A percentile compares a stretch with the other conserved stretches of the same genome.
phyloP scores from a whole-genome alignment of 2,888 invertebrate species.

The Ophioninae sp. region DNA sequence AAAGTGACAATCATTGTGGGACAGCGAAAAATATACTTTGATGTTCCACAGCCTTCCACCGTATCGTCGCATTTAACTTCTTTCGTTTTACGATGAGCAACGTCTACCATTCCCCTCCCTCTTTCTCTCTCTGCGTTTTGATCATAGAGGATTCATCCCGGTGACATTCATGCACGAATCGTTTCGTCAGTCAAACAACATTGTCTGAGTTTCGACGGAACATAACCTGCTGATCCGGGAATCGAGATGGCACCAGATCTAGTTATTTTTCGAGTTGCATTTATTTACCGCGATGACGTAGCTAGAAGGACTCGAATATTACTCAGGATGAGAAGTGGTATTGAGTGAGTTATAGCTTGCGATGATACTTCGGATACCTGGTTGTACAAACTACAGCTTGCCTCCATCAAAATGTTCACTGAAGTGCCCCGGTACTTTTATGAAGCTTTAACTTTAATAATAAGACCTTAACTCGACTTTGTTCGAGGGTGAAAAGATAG shows the following conservation, averaged over 20 bases:
- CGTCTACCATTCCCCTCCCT: not conserved
- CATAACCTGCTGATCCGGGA: not conserved
- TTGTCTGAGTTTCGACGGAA: not conserved
- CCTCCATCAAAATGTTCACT: not conserved
- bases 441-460: not conserved
- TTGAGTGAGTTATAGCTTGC: not conserved
- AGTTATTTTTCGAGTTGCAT: not conserved
- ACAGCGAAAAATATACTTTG: conserved; percentile 60
- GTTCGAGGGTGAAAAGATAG: not conserved
- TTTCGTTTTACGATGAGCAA: conserved; percentile 27
- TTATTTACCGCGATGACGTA: not conserved
- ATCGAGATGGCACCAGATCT: not conserved
- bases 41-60: conserved; percentile 38
- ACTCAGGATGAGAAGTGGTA: not conserved
- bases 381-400: not conserved
- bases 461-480: not conserved
- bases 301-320: not conserved
- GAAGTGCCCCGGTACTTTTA: not conserved
- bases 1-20: conserved; percentile 70
- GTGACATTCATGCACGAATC: not conserved
- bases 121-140: not conserved
- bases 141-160: not conserved
- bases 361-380: not conserved
- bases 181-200: conserved; percentile 1
- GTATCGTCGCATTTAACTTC: conserved; percentile 44